Conservation (phyloP, 2,797 vertebrate species). For the Ataeniobius toweri region DNA sequence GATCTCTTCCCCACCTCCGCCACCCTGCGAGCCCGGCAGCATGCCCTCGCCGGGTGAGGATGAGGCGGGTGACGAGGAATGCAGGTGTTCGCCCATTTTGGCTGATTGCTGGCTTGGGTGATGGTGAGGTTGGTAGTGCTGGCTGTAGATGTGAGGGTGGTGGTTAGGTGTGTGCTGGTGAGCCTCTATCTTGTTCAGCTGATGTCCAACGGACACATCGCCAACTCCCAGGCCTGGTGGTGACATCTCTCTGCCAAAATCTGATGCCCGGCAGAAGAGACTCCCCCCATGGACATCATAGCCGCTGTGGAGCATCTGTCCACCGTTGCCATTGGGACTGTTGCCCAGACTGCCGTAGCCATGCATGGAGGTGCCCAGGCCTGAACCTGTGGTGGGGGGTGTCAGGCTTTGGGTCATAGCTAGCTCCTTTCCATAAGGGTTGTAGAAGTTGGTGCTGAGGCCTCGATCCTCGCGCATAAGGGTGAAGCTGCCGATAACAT, state of each 20-base stretch:
- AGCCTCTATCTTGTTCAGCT: constrained; percentile 82
- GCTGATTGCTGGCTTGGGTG: constrained; percentile 76
- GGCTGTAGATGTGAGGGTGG: constrained; percentile 80
- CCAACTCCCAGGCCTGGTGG: constrained; percentile 75
- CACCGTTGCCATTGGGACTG: constrained; percentile 72
- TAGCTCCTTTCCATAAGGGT: constrained; percentile 85
- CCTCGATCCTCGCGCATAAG: constrained; percentile 86
- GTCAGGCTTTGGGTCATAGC: constrained; percentile 83
- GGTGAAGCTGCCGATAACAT: constrained; percentile 87
- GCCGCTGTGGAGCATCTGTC: constrained; percentile 78
- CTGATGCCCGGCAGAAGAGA: constrained; percentile 83
- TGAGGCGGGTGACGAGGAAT: constrained; percentile 69
- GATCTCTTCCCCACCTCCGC: constrained; percentile 81
- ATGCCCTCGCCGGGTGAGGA: constrained; percentile 75
- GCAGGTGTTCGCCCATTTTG: constrained; percentile 81
- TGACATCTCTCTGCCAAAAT: constrained; percentile 85
- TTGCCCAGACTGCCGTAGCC: constrained; percentile 81
- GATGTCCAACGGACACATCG: constrained; percentile 75
- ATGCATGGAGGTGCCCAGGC: constrained; percentile 81
- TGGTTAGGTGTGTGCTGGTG: constrained; percentile 78
- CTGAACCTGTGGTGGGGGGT: constrained; percentile 74
- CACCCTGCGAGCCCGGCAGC: constrained; percentile 67
- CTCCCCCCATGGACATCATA: constrained; percentile 83
- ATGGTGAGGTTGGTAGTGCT: constrained; percentile 82
- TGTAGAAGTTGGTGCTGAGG: constrained; percentile 84